Evolutionary conservation across 2,888 invertebrate genomes (phyloP).

Genomic region (Sclerodermus sp.): DNA sequence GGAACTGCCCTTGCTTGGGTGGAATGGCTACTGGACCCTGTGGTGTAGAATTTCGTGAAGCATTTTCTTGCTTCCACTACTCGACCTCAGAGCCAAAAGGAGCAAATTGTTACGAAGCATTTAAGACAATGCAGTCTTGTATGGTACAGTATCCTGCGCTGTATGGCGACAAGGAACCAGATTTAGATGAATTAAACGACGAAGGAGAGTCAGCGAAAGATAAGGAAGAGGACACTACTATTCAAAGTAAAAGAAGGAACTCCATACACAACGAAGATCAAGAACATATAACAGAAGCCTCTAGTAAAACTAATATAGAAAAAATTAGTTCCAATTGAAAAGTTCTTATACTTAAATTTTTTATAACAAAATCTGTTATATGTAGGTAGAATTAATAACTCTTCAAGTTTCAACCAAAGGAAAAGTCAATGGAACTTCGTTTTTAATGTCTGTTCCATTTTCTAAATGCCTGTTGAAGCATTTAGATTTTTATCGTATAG

Average conservation of each 20-base stretch:
- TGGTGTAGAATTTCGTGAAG: slow-evolving; percentile 88
- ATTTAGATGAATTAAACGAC: slow-evolving; percentile 64
- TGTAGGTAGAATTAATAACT: too few species aligned
- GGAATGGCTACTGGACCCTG: slow-evolving; percentile 98
- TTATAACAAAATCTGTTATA: too few species aligned
- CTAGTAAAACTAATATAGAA: not conserved
- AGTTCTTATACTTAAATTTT: too few species aligned
- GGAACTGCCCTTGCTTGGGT: slow-evolving; percentile 95
- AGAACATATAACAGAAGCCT: slow-evolving; percentile 11
- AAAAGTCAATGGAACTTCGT: too few species aligned
- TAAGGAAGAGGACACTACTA: not conserved
- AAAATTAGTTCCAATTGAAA: not conserved
- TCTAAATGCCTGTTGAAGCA: too few species aligned
- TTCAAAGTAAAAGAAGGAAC: slow-evolving; percentile 2
- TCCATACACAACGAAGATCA: slow-evolving; percentile 1
- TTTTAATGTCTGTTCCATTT: too few species aligned
- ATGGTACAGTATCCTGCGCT: slow-evolving; percentile 85
- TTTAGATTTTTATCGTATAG: too few species aligned
- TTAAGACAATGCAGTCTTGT: slow-evolving; percentile 88
- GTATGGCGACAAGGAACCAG: slow-evolving; percentile 72
- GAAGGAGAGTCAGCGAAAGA: slow-evolving; percentile 28
- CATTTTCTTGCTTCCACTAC: slow-evolving; percentile 94
- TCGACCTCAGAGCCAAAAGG: slow-evolving; percentile 89
- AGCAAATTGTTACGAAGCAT: slow-evolving; percentile 88
- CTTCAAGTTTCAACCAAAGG: too few species aligned